Conservation (phyloP, 2,888 invertebrate genomes). For the Lasioglossum lativentre region DNA sequence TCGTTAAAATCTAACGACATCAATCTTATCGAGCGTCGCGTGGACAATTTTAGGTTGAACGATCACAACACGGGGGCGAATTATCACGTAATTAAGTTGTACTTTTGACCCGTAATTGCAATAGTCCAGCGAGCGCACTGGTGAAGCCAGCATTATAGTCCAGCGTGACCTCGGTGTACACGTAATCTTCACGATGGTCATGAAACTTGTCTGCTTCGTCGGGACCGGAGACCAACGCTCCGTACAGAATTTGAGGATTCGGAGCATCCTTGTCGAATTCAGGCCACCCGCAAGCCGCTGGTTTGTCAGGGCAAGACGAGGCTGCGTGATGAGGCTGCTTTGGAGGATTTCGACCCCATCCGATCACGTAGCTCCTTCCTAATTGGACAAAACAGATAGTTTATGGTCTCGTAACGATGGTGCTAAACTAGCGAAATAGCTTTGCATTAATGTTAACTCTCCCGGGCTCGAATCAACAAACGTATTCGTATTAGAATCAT, state of each 20-base stretch:
- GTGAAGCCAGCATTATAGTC: slow-evolving; percentile 87
- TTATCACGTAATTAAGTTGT: slow-evolving; percentile 14
- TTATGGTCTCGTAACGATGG: neutral
- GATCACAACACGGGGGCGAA: neutral
- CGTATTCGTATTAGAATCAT: too few relatives aligned
- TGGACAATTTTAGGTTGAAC: neutral
- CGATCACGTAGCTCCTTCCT: slow-evolving; percentile 86
- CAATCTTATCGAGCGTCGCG: too few relatives aligned
- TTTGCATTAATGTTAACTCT: neutral
- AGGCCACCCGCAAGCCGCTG: slow-evolving; percentile 85
- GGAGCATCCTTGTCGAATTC: slow-evolving; percentile 83
- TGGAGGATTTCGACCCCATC: slow-evolving; percentile 86
- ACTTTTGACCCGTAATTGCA: slow-evolving; percentile 78
- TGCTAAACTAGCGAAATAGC: neutral
- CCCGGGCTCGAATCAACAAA: too few relatives aligned
- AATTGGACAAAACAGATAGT: slow-evolving; percentile 19
- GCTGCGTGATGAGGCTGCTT: slow-evolving; percentile 86
- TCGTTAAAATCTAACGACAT: neutral
- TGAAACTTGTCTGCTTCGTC: slow-evolving; percentile 85
- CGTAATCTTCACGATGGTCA: slow-evolving; percentile 86
- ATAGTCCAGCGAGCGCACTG: slow-evolving; percentile 85
- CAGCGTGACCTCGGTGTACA: slow-evolving; percentile 86
- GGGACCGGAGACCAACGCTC: slow-evolving; percentile 87
- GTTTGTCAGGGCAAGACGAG: slow-evolving; percentile 86
- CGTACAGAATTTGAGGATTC: slow-evolving; percentile 86